A percentile compares a stretch with the other conserved stretches of the same genome.
Conservation (phyloP, 2,888 invertebrate genomes). For the Sarcophaga rosellei region DNA sequence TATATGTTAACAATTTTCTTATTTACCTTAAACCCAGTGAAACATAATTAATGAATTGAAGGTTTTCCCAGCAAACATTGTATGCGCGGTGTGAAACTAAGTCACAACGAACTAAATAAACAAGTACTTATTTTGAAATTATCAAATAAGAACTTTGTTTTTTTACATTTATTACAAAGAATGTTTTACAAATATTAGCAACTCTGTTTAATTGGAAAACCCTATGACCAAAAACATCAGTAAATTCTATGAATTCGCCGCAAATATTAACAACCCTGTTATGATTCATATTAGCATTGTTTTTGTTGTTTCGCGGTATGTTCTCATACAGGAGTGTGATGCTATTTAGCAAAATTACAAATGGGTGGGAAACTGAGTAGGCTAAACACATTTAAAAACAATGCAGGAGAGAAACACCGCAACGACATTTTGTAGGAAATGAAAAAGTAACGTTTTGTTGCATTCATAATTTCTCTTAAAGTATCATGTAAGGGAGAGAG, state of each 20-base stretch:
- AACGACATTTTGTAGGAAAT: neutral
- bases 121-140: conserved; percentile 21
- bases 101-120: too few species aligned
- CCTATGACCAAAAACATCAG: neutral
- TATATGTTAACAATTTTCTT: neutral
- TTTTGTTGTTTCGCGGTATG: neutral
- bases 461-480: neutral
- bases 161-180: neutral
- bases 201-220: neutral
- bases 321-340: conserved; percentile 10
- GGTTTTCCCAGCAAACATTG: too few species aligned
- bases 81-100: too few species aligned
- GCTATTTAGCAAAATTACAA: conserved; percentile 35
- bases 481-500: neutral
- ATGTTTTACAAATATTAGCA: neutral
- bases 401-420: conserved; percentile 21
- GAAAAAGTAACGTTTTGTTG: neutral
- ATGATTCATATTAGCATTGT: neutral
- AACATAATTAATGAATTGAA: too few species aligned
- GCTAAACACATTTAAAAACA: neutral
- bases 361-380: neutral
- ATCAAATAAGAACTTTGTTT: neutral
- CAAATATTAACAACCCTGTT: conserved; percentile 29
- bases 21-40: too few species aligned
- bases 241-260: conserved; percentile 9